Evolutionary conservation across 2,888 invertebrate species (phyloP).

Genomic region (Monoplex corrugatus): DNA sequence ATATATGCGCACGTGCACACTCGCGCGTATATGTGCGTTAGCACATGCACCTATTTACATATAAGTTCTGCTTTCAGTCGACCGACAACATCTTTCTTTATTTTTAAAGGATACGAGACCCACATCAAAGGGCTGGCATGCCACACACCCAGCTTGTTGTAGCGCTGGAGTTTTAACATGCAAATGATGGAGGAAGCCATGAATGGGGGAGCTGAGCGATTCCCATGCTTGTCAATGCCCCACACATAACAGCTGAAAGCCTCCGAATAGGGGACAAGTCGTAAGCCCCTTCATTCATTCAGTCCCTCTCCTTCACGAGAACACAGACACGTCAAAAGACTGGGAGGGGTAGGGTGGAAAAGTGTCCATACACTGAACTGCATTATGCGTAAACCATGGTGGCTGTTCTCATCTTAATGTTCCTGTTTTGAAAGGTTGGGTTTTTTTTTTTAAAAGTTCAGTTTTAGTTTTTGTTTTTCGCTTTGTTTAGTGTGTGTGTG

Average conservation of each 20-base stretch:
- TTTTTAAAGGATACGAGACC: no score
- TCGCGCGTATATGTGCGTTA: no score
- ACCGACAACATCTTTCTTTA: no score
- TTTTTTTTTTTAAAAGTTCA: not conserved
- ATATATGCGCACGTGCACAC: no score
- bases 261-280: conserved; percentile 34
- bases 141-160: not conserved
- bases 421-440: no score
- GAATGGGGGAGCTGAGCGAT: conserved; percentile 16
- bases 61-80: no score
- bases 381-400: no score
- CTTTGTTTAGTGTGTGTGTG: not conserved
- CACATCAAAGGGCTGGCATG: not conserved
- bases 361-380: no score
- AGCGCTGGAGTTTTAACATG: not conserved
- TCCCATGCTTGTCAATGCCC: conserved; percentile 41
- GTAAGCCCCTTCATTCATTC: conserved; percentile 36
- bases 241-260: not conserved
- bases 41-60: no score
- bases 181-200: conserved; percentile 10
- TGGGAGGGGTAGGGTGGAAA: not conserved
- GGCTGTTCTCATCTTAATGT: not conserved
- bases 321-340: no score
- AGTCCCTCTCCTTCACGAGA: not conserved
- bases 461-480: not conserved